Conservation (phyloP, 2,888 invertebrate species). For the Drosophila mayaguana region DNA sequence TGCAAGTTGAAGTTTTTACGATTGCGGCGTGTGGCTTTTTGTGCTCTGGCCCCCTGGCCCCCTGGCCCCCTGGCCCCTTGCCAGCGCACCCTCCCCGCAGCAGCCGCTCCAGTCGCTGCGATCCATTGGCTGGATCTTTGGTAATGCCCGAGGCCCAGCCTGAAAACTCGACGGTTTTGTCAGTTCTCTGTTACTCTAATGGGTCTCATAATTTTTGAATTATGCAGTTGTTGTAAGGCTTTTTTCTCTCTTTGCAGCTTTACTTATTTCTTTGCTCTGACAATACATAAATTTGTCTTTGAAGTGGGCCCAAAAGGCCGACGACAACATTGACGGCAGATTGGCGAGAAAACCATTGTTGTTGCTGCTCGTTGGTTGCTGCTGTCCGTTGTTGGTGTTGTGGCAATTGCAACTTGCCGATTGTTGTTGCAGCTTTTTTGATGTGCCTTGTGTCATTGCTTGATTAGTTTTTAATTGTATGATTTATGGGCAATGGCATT, state of each 20-base stretch:
- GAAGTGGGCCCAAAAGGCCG: conserved; percentile 74
- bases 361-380: conserved; percentile 23
- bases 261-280: conserved; percentile 58
- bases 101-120: conserved; percentile 16
- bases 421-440: conserved; percentile 58
- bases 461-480: conserved; percentile 80
- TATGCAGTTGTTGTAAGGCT: conserved; percentile 63
- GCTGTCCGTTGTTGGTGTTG: conserved; percentile 29
- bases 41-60: not conserved
- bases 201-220: conserved; percentile 73
- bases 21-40: conserved; percentile 65
- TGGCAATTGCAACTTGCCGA: conserved; percentile 57
- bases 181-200: conserved; percentile 65
- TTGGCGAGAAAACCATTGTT: conserved; percentile 58
- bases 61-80: not conserved
- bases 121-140: conserved; percentile 55
- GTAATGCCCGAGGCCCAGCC: conserved; percentile 44
- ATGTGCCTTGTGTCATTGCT: conserved; percentile 76
- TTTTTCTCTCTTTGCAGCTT: conserved; percentile 30
- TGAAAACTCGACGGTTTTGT: conserved; percentile 58
- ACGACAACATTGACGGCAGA: conserved; percentile 46
- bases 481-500: conserved; percentile 65
- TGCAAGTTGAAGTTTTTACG: conserved; percentile 70
- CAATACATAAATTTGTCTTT: conserved; percentile 79
- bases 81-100: not conserved